Evolutionary conservation across 2,888 invertebrate genomes (phyloP).

Genomic region (Tetranychus piercei): DNA sequence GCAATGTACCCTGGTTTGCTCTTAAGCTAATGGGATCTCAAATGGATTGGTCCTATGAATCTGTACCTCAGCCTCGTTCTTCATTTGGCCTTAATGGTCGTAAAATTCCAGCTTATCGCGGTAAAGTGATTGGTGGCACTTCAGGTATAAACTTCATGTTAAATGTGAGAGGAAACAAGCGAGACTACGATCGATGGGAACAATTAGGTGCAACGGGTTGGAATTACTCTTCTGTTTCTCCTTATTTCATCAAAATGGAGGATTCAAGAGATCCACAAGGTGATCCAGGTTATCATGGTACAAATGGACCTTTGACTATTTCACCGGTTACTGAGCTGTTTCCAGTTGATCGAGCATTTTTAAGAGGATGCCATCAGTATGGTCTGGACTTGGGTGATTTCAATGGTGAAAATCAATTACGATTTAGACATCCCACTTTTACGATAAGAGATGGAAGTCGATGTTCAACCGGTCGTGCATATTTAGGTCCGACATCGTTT

Average conservation of each 20-base stretch:
- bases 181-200: conserved; percentile 77
- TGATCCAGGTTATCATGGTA: neutral
- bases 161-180: conserved; percentile 69
- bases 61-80: neutral
- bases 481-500: neutral
- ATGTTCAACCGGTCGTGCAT: neutral
- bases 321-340: neutral
- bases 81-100: neutral
- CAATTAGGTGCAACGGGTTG: conserved; percentile 65
- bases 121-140: conserved; percentile 53
- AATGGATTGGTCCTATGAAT: neutral
- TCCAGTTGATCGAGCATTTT: neutral
- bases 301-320: neutral
- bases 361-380: neutral
- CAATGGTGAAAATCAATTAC: neutral
- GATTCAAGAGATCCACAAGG: conserved; percentile 29
- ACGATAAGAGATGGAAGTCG: neutral
- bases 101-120: conserved; percentile 29
- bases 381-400: neutral
- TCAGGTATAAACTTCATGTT: conserved; percentile 89
- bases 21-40: neutral
- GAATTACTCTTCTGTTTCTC: conserved; percentile 61
- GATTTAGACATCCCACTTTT: neutral
- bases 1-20: neutral
- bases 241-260: conserved; percentile 47